A percentile compares a stretch with the other conserved stretches of the same genome.
phyloP scores from a whole-genome alignment of 2,888 invertebrate genomes.

The Exephanes ischioxanthus region DNA sequence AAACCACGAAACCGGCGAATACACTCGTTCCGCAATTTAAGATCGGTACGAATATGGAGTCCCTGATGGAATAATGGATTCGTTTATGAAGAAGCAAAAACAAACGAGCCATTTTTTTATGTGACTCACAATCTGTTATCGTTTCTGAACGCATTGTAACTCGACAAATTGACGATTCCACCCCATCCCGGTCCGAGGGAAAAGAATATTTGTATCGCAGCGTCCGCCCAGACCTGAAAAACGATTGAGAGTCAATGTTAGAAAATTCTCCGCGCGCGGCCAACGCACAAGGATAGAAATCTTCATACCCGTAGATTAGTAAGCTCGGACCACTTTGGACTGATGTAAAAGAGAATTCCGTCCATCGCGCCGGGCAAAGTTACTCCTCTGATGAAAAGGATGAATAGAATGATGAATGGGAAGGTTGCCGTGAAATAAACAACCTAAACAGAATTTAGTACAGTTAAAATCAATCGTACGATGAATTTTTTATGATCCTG shows the following conservation, averaged over 20 bases:
- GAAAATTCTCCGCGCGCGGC: background rate
- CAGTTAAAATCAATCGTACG: slow-evolving; percentile 55
- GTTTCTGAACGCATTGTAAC: slow-evolving; percentile 92
- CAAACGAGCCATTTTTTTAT: background rate
- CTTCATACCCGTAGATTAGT: slow-evolving; percentile 89
- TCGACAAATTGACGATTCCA: slow-evolving; percentile 93
- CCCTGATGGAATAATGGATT: slow-evolving; percentile 85
- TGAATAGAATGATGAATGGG: slow-evolving; percentile 91
- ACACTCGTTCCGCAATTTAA: slow-evolving; percentile 92
- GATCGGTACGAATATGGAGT: slow-evolving; percentile 90
- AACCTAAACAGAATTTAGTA: slow-evolving; percentile 82
- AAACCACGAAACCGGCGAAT: slow-evolving; percentile 93
- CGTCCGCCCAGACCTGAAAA: slow-evolving; percentile 94
- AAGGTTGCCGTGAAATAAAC: slow-evolving; percentile 96
- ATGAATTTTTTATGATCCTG: slow-evolving; percentile 21
- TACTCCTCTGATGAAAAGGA: slow-evolving; percentile 91
- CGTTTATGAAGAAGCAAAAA: background rate
- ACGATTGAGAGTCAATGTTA: slow-evolving; percentile 44
- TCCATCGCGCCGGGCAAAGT: slow-evolving; percentile 92
- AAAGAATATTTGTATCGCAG: slow-evolving; percentile 96
- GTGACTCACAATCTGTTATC: slow-evolving; percentile 88
- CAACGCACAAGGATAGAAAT: background rate
- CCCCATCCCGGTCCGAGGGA: slow-evolving; percentile 96
- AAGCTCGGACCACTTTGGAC: slow-evolving; percentile 92
- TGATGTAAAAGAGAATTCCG: slow-evolving; percentile 92